phyloP scores from a whole-genome alignment of 2,797 vertebrate species.

The Capromys pilorides region DNA sequence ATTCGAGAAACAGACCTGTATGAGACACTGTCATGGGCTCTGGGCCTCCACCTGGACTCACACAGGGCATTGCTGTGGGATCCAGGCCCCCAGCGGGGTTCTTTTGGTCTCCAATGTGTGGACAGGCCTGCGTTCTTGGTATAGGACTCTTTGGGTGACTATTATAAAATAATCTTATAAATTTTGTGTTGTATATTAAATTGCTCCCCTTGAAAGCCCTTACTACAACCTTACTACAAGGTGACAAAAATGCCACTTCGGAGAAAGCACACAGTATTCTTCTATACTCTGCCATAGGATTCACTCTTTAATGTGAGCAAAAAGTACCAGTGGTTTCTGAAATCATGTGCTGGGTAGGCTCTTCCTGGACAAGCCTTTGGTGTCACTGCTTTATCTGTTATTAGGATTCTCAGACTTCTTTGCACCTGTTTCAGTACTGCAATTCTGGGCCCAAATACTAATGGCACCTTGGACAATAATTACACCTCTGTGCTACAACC shows the following conservation, averaged over 20 bases:
- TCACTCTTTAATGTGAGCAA: conserved; percentile 19
- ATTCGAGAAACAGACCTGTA: too few species aligned
- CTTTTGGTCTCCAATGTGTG: too few species aligned
- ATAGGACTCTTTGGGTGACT: too few species aligned
- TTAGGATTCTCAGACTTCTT: conserved; percentile 51
- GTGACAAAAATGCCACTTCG: conserved; percentile 5
- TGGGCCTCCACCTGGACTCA: too few species aligned
- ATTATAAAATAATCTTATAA: too few species aligned
- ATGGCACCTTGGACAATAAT: conserved; percentile 64
- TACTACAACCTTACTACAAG: not conserved
- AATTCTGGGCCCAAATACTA: conserved; percentile 34
- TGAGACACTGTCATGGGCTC: too few species aligned
- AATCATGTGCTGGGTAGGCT: conserved; percentile 3
- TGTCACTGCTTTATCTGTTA: conserved; percentile 37
- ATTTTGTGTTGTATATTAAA: too few species aligned
- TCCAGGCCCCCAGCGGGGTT: too few species aligned
- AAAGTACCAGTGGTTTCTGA: not conserved
- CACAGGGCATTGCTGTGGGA: too few species aligned
- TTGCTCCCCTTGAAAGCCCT: too few species aligned
- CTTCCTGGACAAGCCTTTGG: not conserved
- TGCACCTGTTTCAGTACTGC: conserved; percentile 48
- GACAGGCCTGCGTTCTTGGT: too few species aligned
- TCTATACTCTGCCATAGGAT: not conserved
- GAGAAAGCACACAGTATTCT: not conserved
- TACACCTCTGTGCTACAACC: not conserved